These are phyloP conservation scores for Anabacerthia variegaticeps DNA, from an alignment of 2,797 vertebrate species.

Conservation along the genomic window DNA sequence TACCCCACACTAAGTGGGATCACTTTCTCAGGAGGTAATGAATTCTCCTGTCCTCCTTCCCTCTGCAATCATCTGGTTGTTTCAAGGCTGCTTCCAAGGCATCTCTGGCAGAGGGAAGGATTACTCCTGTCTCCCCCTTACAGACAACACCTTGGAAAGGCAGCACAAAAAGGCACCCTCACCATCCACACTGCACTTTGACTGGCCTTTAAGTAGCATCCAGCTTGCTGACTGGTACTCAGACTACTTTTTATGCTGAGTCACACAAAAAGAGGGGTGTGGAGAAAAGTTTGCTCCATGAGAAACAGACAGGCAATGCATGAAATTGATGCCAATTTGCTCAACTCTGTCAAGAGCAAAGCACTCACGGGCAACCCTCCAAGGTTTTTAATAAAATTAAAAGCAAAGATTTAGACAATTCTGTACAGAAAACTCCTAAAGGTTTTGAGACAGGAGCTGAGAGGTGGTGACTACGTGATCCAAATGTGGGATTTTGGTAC, in stretches of 20 bases:
- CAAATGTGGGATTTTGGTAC: background rate
- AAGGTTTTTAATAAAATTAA: background rate
- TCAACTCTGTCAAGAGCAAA: background rate
- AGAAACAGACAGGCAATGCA: background rate
- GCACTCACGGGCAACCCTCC: background rate
- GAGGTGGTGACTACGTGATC: background rate
- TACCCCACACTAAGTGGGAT: background rate
- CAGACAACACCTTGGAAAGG: background rate
- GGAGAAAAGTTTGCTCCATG: background rate
- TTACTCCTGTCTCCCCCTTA: background rate
- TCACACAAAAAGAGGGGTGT: background rate
- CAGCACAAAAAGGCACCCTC: background rate
- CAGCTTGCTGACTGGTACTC: background rate
- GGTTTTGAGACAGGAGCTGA: background rate
- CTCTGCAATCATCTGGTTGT: background rate
- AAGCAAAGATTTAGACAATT: background rate
- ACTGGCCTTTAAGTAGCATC: background rate
- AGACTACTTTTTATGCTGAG: background rate
- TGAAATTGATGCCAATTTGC: background rate
- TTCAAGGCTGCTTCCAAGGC: background rate
- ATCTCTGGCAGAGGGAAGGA: background rate
- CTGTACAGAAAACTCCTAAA: background rate
- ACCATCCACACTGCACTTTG: background rate
- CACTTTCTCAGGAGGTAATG: background rate
- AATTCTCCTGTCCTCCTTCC: fast-evolving